Percentiles rank a stretch among this genome's conserved stretches.
Evolutionary conservation across 2,113 vertebrate species (phyloP).

Genomic region (Struthio camelus): DNA sequence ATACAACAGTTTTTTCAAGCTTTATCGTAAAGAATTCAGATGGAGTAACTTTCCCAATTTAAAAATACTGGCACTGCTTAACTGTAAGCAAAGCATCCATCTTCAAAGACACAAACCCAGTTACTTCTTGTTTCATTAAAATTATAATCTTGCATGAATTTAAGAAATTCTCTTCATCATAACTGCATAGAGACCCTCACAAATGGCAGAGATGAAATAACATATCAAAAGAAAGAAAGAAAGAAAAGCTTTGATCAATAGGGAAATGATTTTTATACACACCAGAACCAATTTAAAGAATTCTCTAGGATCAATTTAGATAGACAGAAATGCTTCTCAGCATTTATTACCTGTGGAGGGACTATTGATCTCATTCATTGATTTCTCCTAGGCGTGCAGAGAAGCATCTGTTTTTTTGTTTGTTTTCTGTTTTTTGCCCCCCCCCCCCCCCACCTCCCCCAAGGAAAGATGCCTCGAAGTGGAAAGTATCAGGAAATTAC

Average conservation of each 20-base stretch:
- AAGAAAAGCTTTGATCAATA: conserved; percentile 77
- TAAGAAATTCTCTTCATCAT: conserved; percentile 62
- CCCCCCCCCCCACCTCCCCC: too few species aligned
- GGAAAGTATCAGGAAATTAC: conserved; percentile 68
- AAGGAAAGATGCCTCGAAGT: conserved; percentile 69
- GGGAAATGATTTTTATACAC: conserved; percentile 84
- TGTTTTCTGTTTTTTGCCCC: conserved; percentile 40
- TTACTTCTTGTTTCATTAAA: conserved; percentile 50
- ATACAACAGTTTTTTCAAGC: neutral
- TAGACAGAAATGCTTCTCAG: conserved; percentile 83
- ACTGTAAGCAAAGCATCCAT: conserved; percentile 21
- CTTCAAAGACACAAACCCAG: conserved; percentile 46
- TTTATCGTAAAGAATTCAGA: conserved; percentile 13
- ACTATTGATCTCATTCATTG: conserved; percentile 80
- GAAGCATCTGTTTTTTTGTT: conserved; percentile 56
- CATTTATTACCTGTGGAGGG: conserved; percentile 83
- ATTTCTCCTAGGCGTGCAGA: conserved; percentile 71
- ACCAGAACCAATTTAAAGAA: conserved; percentile 83
- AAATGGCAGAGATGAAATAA: conserved; percentile 65
- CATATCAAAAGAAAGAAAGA: conserved; percentile 54
- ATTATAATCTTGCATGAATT: conserved; percentile 24
- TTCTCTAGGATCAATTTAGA: conserved; percentile 80
- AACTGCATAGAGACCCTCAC: conserved; percentile 36
- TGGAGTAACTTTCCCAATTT: neutral
- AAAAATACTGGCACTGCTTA: neutral